Evolutionary conservation across 2,113 vertebrate species (phyloP).

Genomic region (Thunnus maccoyii): DNA sequence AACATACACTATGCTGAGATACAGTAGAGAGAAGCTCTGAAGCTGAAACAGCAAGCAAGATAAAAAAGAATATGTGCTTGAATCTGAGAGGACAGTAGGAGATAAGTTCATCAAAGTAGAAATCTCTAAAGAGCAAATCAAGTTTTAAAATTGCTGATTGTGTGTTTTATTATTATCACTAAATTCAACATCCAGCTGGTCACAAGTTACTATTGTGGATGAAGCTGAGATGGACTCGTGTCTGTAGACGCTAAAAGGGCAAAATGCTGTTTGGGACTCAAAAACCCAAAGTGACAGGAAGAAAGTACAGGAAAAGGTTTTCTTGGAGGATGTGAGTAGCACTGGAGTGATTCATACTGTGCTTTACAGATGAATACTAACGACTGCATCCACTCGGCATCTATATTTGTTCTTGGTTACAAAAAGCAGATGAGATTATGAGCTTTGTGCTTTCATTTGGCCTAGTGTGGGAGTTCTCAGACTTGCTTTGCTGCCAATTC

Average conservation of each 20-base stretch:
- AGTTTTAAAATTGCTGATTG: not conserved
- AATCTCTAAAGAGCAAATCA: not conserved
- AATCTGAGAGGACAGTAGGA: not conserved
- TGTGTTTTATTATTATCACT: not conserved
- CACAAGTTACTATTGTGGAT: constrained; percentile 1
- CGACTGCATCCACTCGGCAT: constrained; percentile 4
- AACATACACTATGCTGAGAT: not conserved
- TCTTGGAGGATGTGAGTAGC: constrained; percentile 3
- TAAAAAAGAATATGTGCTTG: not conserved
- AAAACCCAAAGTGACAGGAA: not conserved
- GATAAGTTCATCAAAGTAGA: too few relatives aligned
- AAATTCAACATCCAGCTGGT: not conserved
- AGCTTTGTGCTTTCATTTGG: constrained; percentile 46
- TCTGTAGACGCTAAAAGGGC: not conserved
- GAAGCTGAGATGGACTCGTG: not conserved
- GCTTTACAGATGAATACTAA: constrained; percentile 18
- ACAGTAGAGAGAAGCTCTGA: not conserved
- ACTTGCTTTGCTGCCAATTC: constrained; percentile 47
- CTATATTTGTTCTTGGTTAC: constrained; percentile 50
- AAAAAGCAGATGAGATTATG: constrained; percentile 55
- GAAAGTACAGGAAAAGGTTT: not conserved
- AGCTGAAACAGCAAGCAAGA: not conserved
- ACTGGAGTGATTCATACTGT: constrained; percentile 21
- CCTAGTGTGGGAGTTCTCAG: constrained; percentile 45
- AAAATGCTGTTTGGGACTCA: not conserved